A percentile compares a stretch with the other conserved stretches of the same genome.
Conservation (phyloP, 2,113 vertebrate species). For the Esox niger region DNA sequence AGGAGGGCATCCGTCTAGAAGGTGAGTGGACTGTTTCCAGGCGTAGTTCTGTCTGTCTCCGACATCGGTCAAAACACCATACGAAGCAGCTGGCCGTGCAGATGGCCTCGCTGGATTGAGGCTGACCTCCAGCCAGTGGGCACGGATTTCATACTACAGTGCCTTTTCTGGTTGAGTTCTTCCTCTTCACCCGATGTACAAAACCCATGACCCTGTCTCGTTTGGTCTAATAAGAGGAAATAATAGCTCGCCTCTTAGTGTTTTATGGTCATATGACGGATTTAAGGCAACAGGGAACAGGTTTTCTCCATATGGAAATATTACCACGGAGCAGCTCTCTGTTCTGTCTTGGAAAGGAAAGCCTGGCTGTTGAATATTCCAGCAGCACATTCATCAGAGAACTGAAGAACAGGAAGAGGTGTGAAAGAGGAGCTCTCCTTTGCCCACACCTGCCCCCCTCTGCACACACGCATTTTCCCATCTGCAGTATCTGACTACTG, state of each 20-base stretch:
- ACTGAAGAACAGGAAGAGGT: slow-evolving; percentile 8
- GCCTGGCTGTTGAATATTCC: background rate
- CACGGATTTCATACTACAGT: background rate
- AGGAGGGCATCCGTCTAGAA: slow-evolving; percentile 76
- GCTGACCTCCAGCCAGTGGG: background rate
- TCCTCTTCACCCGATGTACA: background rate
- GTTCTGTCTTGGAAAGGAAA: slow-evolving; percentile 11
- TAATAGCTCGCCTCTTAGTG: background rate
- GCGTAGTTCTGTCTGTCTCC: too few relatives aligned
- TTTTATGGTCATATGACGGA: background rate
- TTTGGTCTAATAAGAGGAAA: too few relatives aligned
- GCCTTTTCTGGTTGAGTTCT: background rate
- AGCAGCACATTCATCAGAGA: background rate
- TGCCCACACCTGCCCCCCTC: background rate
- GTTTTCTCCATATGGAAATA: slow-evolving; percentile 21
- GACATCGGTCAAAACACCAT: too few relatives aligned
- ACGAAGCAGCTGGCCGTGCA: background rate
- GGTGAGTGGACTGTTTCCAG: slow-evolving; percentile 65
- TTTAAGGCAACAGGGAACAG: background rate
- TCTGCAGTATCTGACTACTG: slow-evolving; percentile 4
- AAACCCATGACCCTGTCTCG: too few relatives aligned
- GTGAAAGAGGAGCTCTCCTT: slow-evolving; percentile 1
- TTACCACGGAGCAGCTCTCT: slow-evolving; percentile 8
- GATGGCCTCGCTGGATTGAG: background rate
- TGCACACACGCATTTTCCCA: background rate